Evolutionary conservation across 2,888 invertebrate species (phyloP).

Genomic region (Polyommatus icarus): DNA sequence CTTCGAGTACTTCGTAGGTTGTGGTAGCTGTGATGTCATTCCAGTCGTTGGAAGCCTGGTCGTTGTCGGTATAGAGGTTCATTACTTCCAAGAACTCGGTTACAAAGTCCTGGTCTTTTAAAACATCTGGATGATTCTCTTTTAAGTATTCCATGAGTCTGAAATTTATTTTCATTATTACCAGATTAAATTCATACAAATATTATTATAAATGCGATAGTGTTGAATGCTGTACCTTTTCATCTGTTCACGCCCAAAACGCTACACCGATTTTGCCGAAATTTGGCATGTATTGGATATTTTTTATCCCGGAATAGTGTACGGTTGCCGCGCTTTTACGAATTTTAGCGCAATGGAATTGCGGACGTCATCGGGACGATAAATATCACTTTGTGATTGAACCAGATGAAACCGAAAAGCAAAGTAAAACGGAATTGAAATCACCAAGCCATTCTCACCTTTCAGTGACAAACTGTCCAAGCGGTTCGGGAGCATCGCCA

Average conservation of each 20-base stretch:
- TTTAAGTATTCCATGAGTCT: constrained; percentile 47
- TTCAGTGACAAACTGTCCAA: constrained; percentile 46
- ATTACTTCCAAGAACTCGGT: constrained; percentile 45
- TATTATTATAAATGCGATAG: too few relatives aligned
- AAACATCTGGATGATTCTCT: constrained; percentile 44
- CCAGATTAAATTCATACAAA: background rate
- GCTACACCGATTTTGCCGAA: too few relatives aligned
- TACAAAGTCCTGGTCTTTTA: constrained; percentile 46
- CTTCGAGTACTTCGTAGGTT: constrained; percentile 43
- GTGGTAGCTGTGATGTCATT: constrained; percentile 46
- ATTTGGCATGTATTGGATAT: too few relatives aligned
- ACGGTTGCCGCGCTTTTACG: too few relatives aligned
- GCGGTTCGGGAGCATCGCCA: constrained; percentile 38
- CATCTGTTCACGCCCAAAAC: too few relatives aligned
- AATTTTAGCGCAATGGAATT: too few relatives aligned
- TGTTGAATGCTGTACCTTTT: too few relatives aligned
- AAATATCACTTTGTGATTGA: background rate
- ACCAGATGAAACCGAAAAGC: too few relatives aligned
- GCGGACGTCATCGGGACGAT: background rate
- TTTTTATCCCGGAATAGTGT: too few relatives aligned
- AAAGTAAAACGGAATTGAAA: too few relatives aligned
- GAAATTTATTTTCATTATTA: constrained; percentile 25
- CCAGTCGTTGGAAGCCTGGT: constrained; percentile 50
- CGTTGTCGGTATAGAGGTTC: constrained; percentile 45
- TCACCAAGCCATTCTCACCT: constrained; percentile 40